Percentiles rank a stretch among this genome's conserved stretches.
Evolutionary conservation across 2,888 invertebrate genomes (phyloP).

Genomic region (Rhagophthalmus giganteus): DNA sequence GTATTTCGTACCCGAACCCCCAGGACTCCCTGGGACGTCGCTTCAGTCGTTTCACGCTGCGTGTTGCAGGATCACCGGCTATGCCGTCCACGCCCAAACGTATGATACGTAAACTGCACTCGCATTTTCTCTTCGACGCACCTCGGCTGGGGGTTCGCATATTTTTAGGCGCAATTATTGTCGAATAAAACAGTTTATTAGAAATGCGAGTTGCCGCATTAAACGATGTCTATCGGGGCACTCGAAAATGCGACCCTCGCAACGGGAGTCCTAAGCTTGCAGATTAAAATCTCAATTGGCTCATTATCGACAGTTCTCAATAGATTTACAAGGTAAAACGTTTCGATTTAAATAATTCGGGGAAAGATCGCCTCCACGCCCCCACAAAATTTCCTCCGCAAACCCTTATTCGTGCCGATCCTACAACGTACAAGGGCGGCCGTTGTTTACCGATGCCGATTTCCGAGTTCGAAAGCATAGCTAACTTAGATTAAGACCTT

Average conservation of each 20-base stretch:
- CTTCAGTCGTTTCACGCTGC: neutral
- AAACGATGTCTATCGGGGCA: neutral
- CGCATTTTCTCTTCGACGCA: too few relatives aligned
- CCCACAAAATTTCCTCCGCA: constrained; percentile 1
- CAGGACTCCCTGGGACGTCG: neutral
- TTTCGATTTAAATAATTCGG: neutral
- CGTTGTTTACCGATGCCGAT: constrained; percentile 21
- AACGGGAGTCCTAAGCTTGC: constrained; percentile 9
- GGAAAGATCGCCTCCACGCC: too few relatives aligned
- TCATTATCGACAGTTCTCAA: constrained; percentile 22
- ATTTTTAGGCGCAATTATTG: too few relatives aligned
- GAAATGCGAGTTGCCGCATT: neutral
- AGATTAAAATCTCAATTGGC: constrained; percentile 26
- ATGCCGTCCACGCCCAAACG: too few relatives aligned
- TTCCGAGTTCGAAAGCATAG: constrained; percentile 17
- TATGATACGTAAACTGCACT: too few relatives aligned
- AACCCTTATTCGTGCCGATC: constrained; percentile 7
- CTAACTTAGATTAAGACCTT: constrained; percentile 30
- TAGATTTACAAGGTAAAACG: neutral
- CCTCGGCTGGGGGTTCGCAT: too few relatives aligned
- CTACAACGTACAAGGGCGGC: constrained; percentile 6
- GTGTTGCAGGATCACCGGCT: too few relatives aligned
- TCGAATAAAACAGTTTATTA: too few relatives aligned
- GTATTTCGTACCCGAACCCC: neutral
- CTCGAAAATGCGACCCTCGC: constrained; percentile 8